Conservation (phyloP, 2,888 invertebrate genomes). For the Lymantria dispar region DNA sequence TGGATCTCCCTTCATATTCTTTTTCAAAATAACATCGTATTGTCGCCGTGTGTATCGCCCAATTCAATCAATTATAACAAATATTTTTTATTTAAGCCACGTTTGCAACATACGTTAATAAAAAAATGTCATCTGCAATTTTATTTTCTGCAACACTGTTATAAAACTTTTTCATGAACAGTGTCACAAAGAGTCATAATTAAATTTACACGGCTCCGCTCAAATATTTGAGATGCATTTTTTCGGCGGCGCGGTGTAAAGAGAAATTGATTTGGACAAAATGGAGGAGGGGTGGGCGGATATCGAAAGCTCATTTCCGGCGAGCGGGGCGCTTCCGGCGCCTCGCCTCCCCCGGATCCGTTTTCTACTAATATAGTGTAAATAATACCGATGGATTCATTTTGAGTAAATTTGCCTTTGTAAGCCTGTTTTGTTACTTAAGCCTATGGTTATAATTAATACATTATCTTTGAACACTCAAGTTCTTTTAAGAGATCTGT, state of each 20-base stretch:
- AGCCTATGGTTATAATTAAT: conserved; percentile 19
- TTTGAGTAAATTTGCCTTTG: conserved; percentile 33
- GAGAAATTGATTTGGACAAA: conserved; percentile 73
- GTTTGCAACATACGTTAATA: no score
- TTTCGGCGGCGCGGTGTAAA: conserved; percentile 40
- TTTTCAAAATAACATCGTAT: no score
- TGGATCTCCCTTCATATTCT: no score
- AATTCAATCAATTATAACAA: no score
- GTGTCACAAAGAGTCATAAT: conserved; percentile 15
- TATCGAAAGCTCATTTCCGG: conserved; percentile 74
- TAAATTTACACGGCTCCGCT: conserved; percentile 31
- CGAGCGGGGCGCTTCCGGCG: conserved; percentile 46
- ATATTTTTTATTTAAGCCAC: no score
- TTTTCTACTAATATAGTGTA: conserved; percentile 40
- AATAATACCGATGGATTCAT: conserved; percentile 34
- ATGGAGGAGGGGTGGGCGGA: conserved; percentile 50
- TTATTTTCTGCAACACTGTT: not conserved
- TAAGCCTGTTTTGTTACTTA: conserved; percentile 14
- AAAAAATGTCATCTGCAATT: no score
- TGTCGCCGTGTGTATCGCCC: no score
- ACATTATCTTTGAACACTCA: conserved; percentile 6
- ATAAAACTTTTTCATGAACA: conserved; percentile 7
- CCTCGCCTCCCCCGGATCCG: conserved; percentile 19
- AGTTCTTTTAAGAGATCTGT: not conserved
- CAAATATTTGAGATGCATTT: conserved; percentile 44